Conservation (phyloP, 2,113 vertebrate genomes). For the Arizona elegans region DNA sequence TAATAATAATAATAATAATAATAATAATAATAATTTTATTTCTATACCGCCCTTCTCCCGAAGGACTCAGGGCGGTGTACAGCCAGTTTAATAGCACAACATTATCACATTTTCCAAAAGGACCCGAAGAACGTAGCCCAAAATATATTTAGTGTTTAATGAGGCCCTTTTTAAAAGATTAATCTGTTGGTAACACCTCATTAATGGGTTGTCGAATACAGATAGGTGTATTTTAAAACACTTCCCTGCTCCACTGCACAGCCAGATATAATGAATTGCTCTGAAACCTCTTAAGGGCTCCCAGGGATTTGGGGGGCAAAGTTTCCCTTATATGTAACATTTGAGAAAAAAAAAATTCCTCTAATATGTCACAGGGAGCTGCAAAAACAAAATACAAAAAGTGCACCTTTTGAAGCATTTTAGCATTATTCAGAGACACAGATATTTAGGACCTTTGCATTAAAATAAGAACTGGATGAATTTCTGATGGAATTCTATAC, state of each 20-base stretch:
- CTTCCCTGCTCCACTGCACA: not conserved
- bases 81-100: not conserved
- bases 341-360: not conserved
- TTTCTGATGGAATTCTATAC: not conserved
- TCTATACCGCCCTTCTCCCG: too few species aligned
- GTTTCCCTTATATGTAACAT: not conserved
- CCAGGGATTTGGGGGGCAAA: not conserved
- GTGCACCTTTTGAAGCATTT: not conserved
- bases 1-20: too few species aligned
- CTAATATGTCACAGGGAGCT: not conserved
- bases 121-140: not conserved
- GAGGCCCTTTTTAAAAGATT: not conserved
- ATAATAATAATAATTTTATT: too few species aligned
- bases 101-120: not conserved
- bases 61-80: too few species aligned
- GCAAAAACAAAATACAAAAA: too few species aligned
- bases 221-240: slow-evolving; percentile 14
- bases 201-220: slow-evolving; percentile 3
- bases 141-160: not conserved
- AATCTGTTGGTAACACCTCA: not conserved
- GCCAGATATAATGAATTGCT: not conserved
- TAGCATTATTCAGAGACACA: not conserved
- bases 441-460: not conserved
- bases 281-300: not conserved
- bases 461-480: not conserved